Conservation (phyloP, 2,797 vertebrate genomes). For the Pitangus sulphuratus region DNA sequence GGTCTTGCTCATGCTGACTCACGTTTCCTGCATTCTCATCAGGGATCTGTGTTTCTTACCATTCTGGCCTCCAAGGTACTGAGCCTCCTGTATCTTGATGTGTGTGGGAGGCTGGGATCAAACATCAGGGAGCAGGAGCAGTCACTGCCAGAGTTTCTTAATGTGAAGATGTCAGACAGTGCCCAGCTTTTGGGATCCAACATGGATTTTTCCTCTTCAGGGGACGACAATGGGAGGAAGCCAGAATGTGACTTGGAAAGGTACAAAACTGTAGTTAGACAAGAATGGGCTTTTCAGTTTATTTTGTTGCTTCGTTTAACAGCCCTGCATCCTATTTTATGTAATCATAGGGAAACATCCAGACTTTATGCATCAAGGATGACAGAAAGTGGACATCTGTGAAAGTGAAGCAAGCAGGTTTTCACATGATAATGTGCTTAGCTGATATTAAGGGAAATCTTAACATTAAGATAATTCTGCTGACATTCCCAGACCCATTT, state of each 20-base stretch:
- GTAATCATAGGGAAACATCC: background rate
- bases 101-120: conserved; percentile 22
- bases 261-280: background rate
- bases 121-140: background rate
- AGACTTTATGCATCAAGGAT: background rate
- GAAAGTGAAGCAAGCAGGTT: background rate
- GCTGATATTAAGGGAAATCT: background rate
- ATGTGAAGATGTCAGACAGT: background rate
- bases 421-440: background rate
- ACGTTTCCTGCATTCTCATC: background rate
- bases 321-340: background rate
- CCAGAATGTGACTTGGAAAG: background rate
- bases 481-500: background rate
- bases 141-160: background rate
- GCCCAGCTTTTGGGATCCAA: background rate
- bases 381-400: background rate
- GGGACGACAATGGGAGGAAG: background rate
- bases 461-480: background rate
- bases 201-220: background rate
- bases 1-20: conserved; percentile 59
- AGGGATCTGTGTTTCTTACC: background rate
- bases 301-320: background rate
- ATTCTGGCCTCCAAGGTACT: background rate
- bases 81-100: background rate
- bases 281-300: background rate